A percentile compares a stretch with the other conserved stretches of the same genome.
phyloP scores from a whole-genome alignment of 1,140 invertebrate species.

The Drosophila grimshawi region DNA sequence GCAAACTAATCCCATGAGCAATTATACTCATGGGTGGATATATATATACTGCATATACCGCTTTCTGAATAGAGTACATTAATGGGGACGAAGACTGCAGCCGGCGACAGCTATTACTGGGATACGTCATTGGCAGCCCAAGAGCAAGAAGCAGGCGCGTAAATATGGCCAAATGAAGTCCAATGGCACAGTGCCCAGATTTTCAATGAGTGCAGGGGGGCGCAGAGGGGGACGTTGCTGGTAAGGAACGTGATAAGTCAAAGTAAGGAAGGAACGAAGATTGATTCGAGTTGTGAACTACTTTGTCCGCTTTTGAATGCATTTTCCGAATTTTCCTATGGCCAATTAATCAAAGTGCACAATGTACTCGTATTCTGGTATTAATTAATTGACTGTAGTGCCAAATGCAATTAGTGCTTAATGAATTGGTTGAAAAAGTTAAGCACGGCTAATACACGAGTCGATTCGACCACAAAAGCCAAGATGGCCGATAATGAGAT shows the following conservation, averaged over 20 bases:
- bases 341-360: slow-evolving; percentile 70
- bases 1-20: neutral
- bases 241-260: slow-evolving; percentile 37
- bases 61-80: neutral
- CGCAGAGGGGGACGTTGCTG: neutral
- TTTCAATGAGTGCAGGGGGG: slow-evolving; percentile 9
- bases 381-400: slow-evolving; percentile 70
- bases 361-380: slow-evolving; percentile 48
- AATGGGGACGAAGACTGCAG: slow-evolving; percentile 4
- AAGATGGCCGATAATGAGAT: slow-evolving; percentile 26
- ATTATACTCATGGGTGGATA: neutral
- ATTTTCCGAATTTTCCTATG: slow-evolving; percentile 37
- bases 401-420: slow-evolving; percentile 73
- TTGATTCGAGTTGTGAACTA: slow-evolving; percentile 67
- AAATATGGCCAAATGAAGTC: slow-evolving; percentile 12
- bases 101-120: slow-evolving; percentile 39
- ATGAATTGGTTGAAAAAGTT: slow-evolving; percentile 62
- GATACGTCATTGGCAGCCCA: slow-evolving; percentile 24
- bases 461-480: slow-evolving; percentile 12
- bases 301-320: slow-evolving; percentile 66
- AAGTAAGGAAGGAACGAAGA: slow-evolving; percentile 55
- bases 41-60: neutral
- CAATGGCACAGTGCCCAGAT: neutral
- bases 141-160: slow-evolving; percentile 18
- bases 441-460: slow-evolving; percentile 21